phyloP scores from a whole-genome alignment of 2,888 invertebrate genomes.

The Macaria notata region DNA sequence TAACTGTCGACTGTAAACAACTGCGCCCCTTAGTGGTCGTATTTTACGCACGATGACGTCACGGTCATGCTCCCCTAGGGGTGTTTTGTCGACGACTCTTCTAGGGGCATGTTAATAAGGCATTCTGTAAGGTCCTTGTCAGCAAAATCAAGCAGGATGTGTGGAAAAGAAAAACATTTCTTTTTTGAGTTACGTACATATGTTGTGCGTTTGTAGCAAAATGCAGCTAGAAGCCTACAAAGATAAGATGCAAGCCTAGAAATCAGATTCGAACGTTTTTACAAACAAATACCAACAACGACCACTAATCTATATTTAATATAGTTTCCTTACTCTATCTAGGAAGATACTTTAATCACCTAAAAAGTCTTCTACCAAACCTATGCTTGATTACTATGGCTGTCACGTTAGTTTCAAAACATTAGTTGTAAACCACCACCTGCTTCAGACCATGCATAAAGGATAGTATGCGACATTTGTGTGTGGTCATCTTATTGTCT shows the following conservation, averaged over 20 bases:
- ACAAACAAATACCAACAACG: too few species aligned
- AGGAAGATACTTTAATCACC: neutral
- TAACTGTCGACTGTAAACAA: slow-evolving; percentile 27
- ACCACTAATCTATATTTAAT: too few species aligned
- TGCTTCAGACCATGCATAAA: slow-evolving; percentile 7
- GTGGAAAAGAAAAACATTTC: too few species aligned
- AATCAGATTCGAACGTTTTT: too few species aligned
- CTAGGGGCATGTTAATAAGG: slow-evolving; percentile 10
- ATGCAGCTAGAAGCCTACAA: too few species aligned
- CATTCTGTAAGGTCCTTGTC: neutral
- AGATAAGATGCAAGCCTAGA: too few species aligned
- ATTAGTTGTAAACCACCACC: slow-evolving; percentile 6
- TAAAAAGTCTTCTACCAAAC: too few species aligned
- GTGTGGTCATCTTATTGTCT: slow-evolving; percentile 12
- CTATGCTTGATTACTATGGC: too few species aligned
- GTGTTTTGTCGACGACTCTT: neutral
- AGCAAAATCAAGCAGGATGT: neutral
- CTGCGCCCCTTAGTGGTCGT: slow-evolving; percentile 16
- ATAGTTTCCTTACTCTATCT: too few species aligned
- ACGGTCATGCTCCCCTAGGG: slow-evolving; percentile 10
- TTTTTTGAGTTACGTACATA: too few species aligned
- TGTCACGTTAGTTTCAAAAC: slow-evolving; percentile 8
- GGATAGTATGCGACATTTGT: slow-evolving; percentile 15
- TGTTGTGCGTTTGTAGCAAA: too few species aligned
- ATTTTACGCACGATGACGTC: slow-evolving; percentile 28